phyloP scores from a whole-genome alignment of 2,797 vertebrate genomes.

The Gymnothorax reevesii region DNA sequence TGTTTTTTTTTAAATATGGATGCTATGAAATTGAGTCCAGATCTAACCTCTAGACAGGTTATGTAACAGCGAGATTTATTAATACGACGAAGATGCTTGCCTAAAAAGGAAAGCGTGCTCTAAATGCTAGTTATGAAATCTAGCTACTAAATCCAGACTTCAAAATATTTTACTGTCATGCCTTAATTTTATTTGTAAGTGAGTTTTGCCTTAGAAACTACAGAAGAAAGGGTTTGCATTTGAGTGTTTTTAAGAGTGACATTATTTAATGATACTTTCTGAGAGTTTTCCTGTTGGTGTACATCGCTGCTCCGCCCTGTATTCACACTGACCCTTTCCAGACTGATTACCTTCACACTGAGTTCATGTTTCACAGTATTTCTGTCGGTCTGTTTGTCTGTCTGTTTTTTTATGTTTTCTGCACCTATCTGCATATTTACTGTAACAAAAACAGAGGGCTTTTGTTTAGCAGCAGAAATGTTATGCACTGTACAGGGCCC shows the following conservation, averaged over 20 bases:
- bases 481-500: neutral
- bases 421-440: slow-evolving; percentile 42
- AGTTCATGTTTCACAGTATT: slow-evolving; percentile 32
- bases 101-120: slow-evolving; percentile 28
- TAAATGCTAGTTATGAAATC: slow-evolving; percentile 52
- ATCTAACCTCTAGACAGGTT: neutral
- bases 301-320: slow-evolving; percentile 32
- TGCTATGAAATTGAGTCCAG: neutral
- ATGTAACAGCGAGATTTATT: slow-evolving; percentile 27
- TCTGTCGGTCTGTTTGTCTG: slow-evolving; percentile 26
- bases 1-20: slow-evolving; percentile 1
- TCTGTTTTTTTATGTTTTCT: slow-evolving; percentile 28
- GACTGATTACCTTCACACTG: slow-evolving; percentile 12
- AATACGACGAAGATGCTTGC: slow-evolving; percentile 42
- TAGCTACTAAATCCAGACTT: slow-evolving; percentile 61
- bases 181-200: slow-evolving; percentile 21
- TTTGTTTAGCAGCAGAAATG: slow-evolving; percentile 39
- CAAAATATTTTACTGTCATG: slow-evolving; percentile 41
- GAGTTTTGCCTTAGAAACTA: slow-evolving; percentile 54
- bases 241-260: slow-evolving; percentile 52
- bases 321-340: slow-evolving; percentile 26
- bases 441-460: slow-evolving; percentile 50
- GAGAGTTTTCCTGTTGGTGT: slow-evolving; percentile 37
- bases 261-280: slow-evolving; percentile 57
- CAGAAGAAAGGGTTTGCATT: slow-evolving; percentile 35